Base-by-base conservation (phyloP, 1,140 invertebrate species). In the Drosophila parvula region DNA sequence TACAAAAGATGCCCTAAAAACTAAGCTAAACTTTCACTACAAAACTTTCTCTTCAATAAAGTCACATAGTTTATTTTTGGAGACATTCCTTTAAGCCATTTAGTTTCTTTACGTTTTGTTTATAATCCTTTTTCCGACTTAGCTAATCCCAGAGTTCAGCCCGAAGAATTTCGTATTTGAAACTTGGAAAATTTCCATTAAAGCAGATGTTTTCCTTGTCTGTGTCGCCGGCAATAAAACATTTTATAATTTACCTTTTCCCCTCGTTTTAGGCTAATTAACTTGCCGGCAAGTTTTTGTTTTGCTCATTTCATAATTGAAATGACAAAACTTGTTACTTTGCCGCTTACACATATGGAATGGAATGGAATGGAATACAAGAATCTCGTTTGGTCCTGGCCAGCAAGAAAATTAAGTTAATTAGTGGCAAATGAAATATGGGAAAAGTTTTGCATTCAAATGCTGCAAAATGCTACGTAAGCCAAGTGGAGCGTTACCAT, bases 381-480 rank as follows among this genome's bases (percentile, higher is more conserved):
- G 69, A 73, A 57, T n/a, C 48, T 47, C 22, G 12, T 30, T 38
- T 48, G 28, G 47, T 7, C 36, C 43, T 71, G 58, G 59, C 44
- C 48, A 64, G 44, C 74, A 63, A 85, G 78, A 71, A 75, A 86
- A 86, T 85, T 81, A 86, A 81, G 73, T 75, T 85, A 85, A 85
- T 85, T 85, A 81, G 61, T 71, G 47, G 44, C 61, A 75, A 70
- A 74, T 84, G 74, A 85, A 85, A 86, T 85, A 85, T 85, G 81
- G 56, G 78, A 75, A 85, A 85, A 85, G 69, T 86, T 86, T 81
- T 63, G 38, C 78, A 80, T 84, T 80, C 44, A 83, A 84, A 79
- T 79, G 75, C 64, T 68, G 55, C 53, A 58, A 81, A 81, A 63
- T 64, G 74, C 56, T 61, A 61, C 44, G 43, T 71, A 74, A 79